These are phyloP conservation scores for Xylocampa areola DNA, from an alignment of 2,888 invertebrate genomes.

Conservation along the genomic window DNA sequence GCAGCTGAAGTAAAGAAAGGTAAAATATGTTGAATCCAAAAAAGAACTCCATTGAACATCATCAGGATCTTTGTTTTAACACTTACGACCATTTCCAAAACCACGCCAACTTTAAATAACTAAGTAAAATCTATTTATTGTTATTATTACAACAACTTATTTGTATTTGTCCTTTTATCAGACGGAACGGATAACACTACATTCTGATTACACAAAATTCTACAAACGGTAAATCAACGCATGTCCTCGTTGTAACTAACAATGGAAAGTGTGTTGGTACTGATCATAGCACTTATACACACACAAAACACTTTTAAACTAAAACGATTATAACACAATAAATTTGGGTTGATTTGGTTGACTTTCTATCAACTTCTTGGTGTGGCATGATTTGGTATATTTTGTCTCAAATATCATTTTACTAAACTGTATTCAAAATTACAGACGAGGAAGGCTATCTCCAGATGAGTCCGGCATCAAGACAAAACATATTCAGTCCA, in stretches of 20 bases:
- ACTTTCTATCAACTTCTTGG: slow-evolving; percentile 18
- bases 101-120: not conserved
- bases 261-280: slow-evolving; percentile 45
- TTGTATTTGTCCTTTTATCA: slow-evolving; percentile 73
- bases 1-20: slow-evolving; percentile 64
- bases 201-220: slow-evolving; percentile 69
- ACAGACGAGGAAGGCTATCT: slow-evolving; percentile 90
- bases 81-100: not conserved
- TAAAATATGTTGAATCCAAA: slow-evolving; percentile 38
- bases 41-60: not conserved
- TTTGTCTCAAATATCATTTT: not conserved
- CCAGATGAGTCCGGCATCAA: slow-evolving; percentile 90
- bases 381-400: slow-evolving; percentile 35
- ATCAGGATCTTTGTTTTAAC: not conserved
- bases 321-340: slow-evolving; percentile 28
- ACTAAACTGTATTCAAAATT: slow-evolving; percentile 51
- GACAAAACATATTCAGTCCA: slow-evolving; percentile 89
- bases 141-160: slow-evolving; percentile 7
- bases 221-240: slow-evolving; percentile 69
- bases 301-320: slow-evolving; percentile 31
- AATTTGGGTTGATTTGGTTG: slow-evolving; percentile 13
- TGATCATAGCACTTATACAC: slow-evolving; percentile 28
- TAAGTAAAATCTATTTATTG: not conserved
- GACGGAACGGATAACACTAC: slow-evolving; percentile 75
- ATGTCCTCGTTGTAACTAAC: slow-evolving; percentile 66